phyloP scores from a whole-genome alignment of 2,888 invertebrate species.

The Peribatodes rhomboidaria region DNA sequence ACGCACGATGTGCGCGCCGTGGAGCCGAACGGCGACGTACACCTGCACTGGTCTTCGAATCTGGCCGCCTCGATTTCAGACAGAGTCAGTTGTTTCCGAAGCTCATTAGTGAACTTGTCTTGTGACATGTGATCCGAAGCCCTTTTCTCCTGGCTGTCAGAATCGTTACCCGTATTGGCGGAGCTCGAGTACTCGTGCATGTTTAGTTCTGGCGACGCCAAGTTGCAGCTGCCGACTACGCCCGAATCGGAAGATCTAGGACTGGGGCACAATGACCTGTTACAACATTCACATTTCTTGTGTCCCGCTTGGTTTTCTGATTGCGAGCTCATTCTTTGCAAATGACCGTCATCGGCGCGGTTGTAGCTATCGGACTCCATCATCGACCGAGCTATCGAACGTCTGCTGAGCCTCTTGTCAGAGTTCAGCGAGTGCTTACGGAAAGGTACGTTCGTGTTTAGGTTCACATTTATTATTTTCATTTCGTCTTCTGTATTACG shows the following conservation, averaged over 20 bases:
- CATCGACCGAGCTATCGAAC: conserved; percentile 80
- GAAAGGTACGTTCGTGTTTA: conserved; percentile 77
- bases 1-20: conserved; percentile 90
- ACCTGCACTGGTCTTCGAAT: conserved; percentile 90
- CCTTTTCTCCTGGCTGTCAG: conserved; percentile 72
- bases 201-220: conserved; percentile 90
- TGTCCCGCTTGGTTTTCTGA: conserved; percentile 71
- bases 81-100: conserved; percentile 77
- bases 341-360: conserved; percentile 64
- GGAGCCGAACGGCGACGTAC: conserved; percentile 91
- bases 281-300: conserved; percentile 87
- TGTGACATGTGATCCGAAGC: conserved; percentile 65
- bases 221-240: conserved; percentile 93
- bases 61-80: conserved; percentile 87
- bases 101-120: conserved; percentile 64
- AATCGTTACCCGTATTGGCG: conserved; percentile 70
- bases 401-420: conserved; percentile 84
- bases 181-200: conserved; percentile 70
- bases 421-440: conserved; percentile 87
- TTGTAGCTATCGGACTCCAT: conserved; percentile 73
- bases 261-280: conserved; percentile 88
- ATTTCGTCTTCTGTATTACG: conserved; percentile 77
- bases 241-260: conserved; percentile 94
- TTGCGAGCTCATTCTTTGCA: conserved; percentile 80
- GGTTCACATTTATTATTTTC: conserved; percentile 77